Base-by-base conservation (phyloP, 2,888 invertebrate species). In the Lasioglossum malachurum region DNA sequence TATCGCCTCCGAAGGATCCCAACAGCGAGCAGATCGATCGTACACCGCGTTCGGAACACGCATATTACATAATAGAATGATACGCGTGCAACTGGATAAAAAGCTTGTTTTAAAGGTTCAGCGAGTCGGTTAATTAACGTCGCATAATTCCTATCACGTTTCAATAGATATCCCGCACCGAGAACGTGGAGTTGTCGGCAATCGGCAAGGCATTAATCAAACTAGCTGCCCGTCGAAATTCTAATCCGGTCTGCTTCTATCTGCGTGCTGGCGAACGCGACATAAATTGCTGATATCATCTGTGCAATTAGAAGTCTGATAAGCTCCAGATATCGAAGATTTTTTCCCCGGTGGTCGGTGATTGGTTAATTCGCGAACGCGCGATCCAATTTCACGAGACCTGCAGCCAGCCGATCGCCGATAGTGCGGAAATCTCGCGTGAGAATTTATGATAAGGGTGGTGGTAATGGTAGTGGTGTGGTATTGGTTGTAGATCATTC, bases 151-250 rank as follows among this genome's bases (percentile, higher is more conserved):
- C 87, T 76, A 79, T 78, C 82, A 69, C n/a, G 76, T 87, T 87
- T 82, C 79, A 82, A 87, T 82, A 82, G 87, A 87, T 87, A 87
- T 87, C 82, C 72, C 69, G 67, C 49, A n/a, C 10, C 53, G 69
- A 1, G 71, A 73, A 57, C 72, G 49, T 71, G 80, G 78, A 87
- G 81, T 82, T 91, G 87, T 91, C 90, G 75, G 81, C 89, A 84
- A 87, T 91, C 84, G 87, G 60, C 78, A 49, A 69, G 41, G 67
- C 80, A 91, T 90, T 90, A 88, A 90, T 90, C 90, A 90, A 91
- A 88, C 91, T 82, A 89, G 89, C 89, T 80, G 72, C n/a, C 60
- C 64, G 72, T 78, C 57, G 78, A 88, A 82, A 82, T 88, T 82
- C 72, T 77, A 85, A 85, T 73, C 35, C 76, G 76, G 73, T 41